Evolutionary conservation across 2,113 vertebrate species (phyloP).

Genomic region (Setophaga kirtlandii): DNA sequence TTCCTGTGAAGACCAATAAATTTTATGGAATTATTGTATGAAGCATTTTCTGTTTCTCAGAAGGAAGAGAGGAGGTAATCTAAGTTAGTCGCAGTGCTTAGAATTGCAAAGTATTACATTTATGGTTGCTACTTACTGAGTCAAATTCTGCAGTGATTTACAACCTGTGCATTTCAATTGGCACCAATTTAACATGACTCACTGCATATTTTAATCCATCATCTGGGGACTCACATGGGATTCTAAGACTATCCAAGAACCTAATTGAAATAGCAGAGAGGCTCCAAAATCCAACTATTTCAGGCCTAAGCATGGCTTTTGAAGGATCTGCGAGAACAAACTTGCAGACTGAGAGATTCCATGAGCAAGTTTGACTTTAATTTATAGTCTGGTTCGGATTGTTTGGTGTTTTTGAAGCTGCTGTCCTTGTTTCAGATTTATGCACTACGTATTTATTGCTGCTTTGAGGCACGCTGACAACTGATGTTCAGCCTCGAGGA

Average conservation of each 20-base stretch:
- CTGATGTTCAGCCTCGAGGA: neutral
- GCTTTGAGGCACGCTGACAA: neutral
- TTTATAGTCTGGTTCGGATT: neutral
- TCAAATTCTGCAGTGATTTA: conserved; percentile 60
- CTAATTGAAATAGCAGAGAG: neutral
- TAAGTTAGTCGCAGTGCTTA: conserved; percentile 14
- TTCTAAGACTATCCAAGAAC: conserved; percentile 30
- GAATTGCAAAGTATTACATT: conserved; percentile 50
- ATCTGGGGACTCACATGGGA: conserved; percentile 36
- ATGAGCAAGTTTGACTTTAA: neutral
- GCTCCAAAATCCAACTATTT: conserved; percentile 14
- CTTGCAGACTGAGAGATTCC: neutral
- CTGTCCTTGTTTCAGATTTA: neutral
- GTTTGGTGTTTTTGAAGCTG: neutral
- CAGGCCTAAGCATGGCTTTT: neutral
- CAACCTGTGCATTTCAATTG: conserved; percentile 53
- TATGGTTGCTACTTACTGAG: conserved; percentile 44
- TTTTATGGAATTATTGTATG: neutral
- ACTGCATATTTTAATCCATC: conserved; percentile 56
- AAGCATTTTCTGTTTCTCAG: neutral
- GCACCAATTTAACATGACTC: conserved; percentile 52
- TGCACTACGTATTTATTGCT: neutral
- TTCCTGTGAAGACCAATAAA: neutral
- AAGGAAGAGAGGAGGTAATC: neutral
- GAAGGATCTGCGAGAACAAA: neutral